phyloP scores from a whole-genome alignment of 1,140 invertebrate genomes.

The Nasonia longicornis region DNA sequence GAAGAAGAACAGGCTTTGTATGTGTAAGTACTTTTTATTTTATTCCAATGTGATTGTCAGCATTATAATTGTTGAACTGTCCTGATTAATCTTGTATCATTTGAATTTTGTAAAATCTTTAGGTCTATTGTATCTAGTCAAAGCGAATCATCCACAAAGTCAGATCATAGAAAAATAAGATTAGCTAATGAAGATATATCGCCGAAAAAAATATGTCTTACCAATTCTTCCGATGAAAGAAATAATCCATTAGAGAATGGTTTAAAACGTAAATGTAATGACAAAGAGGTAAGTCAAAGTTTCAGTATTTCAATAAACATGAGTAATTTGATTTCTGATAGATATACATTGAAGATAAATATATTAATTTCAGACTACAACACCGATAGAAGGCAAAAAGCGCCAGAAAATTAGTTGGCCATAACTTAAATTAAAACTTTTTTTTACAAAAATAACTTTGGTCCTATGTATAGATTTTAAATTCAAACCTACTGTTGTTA shows the following conservation, averaged over 20 bases:
- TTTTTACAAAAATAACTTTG: slow-evolving; percentile 27
- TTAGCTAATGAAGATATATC: not conserved
- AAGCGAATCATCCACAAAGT: not conserved
- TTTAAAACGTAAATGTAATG: slow-evolving; percentile 48
- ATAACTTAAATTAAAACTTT: slow-evolving; percentile 39
- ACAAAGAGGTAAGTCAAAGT: slow-evolving; percentile 50
- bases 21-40: slow-evolving; percentile 40
- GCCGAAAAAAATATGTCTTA: slow-evolving; percentile 8
- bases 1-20: slow-evolving; percentile 24
- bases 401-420: slow-evolving; percentile 60
- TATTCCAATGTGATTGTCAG: not conserved
- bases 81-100: not conserved
- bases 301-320: slow-evolving; percentile 5
- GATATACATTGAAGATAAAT: slow-evolving; percentile 18
- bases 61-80: not conserved
- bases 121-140: slow-evolving; percentile 23
- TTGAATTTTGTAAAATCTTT: slow-evolving; percentile 3
- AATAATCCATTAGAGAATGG: slow-evolving; percentile 38
- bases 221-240: slow-evolving; percentile 8
- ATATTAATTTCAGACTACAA: slow-evolving; percentile 43
- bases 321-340: not conserved
- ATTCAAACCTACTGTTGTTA: not conserved
- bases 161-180: not conserved
- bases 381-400: slow-evolving; percentile 47
- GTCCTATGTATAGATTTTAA: slow-evolving; percentile 4